Base-by-base conservation (phyloP, 2,888 invertebrate species). In the Euzophera pinguis region DNA sequence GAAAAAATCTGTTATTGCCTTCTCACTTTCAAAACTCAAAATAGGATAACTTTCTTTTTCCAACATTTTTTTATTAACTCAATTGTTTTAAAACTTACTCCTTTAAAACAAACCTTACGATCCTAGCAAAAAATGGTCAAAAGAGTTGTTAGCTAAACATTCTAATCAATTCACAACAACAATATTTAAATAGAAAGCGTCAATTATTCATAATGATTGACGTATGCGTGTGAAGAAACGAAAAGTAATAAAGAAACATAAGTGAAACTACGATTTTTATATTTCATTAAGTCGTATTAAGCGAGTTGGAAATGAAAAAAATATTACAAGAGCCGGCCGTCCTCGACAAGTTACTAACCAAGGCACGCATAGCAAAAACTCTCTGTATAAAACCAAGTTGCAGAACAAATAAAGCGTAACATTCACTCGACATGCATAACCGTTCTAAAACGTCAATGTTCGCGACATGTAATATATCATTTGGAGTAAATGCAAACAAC, bases 401-500 rank as follows among this genome's bases (percentile, higher is more conserved):
- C 54, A 61, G 55, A 71, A 69, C 75, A 81, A 85, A 84, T 73
- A 83, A 76, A 75, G 77, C 73, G 69, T 76, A 73, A 78, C 68
- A 72, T 73, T 73, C 73, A 72, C 72, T 69, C 68, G 68, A 72
- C 72, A 75, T 72, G 74, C 78, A 74, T 75, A 75, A 73, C 77
- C 69, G 78, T 84, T 81, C 79, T 69, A 69, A 79, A 84, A 84
- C 71, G 80, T 81, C 87, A 85, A 81, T 87, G 84, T 84, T 76
- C 75, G 70, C 78, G 82, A 85, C 85, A 62, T 78, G 81, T 81
- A 81, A 89, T 89, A 87, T 85, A 88, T 88, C 88, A 89, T 87
- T 86, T 82, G 82, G 86, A 87, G 86, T 87, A 81, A 82, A 73
- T 75, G 78, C 79, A 84, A 86, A 86, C 84, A 87, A 80, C 80